phyloP scores from a whole-genome alignment of 2,888 invertebrate genomes.

The Onthophagus sagittarius region DNA sequence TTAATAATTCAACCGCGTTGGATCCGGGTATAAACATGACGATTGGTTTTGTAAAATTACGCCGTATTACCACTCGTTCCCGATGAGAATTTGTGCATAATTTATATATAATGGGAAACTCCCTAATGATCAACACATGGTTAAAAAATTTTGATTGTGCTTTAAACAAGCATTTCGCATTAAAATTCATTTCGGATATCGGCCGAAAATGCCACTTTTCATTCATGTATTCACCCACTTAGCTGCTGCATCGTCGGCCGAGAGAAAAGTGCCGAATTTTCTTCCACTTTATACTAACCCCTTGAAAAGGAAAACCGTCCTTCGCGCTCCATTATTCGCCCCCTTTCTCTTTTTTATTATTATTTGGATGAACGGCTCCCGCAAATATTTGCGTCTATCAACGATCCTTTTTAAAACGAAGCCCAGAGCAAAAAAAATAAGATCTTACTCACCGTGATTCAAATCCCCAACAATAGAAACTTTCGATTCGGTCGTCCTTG shows the following conservation, averaged over 20 bases:
- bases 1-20: background rate
- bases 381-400: background rate
- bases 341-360: background rate
- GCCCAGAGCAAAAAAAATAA: background rate
- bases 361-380: background rate
- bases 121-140: background rate
- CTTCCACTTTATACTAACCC: background rate
- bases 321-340: background rate
- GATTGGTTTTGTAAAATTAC: background rate
- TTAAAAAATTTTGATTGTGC: background rate
- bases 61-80: background rate
- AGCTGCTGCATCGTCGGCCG: background rate
- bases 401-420: background rate
- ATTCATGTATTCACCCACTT: background rate
- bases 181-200: background rate
- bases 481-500: slow-evolving; percentile 45
- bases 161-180: background rate
- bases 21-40: background rate
- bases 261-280: background rate
- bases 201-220: background rate
- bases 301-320: background rate
- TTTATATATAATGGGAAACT: background rate
- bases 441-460: slow-evolving; percentile 46
- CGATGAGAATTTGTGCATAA: background rate
- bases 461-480: slow-evolving; percentile 48